Percentiles rank a stretch among this genome's conserved stretches.
These are phyloP conservation scores for Sinocyclocheilus grahami DNA, from an alignment of 2,113 vertebrate genomes.

Conservation along the genomic window DNA sequence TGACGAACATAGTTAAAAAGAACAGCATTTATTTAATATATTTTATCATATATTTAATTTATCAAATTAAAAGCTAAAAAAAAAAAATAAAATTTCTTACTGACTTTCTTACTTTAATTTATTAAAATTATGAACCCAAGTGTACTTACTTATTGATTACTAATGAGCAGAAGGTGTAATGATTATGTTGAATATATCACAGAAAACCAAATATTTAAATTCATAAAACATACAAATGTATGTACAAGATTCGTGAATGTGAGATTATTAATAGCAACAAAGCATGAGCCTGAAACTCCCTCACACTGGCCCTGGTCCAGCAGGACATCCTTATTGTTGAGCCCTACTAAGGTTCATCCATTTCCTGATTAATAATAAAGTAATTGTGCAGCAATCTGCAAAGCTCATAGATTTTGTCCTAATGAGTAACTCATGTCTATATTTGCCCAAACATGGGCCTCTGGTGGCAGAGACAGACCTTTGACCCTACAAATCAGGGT, in stretches of 20 bases:
- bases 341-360: neutral
- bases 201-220: neutral
- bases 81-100: too few relatives aligned
- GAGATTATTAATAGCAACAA: neutral
- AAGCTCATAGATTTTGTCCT: slow-evolving; percentile 60
- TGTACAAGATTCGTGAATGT: neutral
- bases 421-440: slow-evolving; percentile 79
- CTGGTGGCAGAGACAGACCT: slow-evolving; percentile 71
- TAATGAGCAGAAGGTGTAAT: neutral
- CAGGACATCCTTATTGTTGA: neutral
- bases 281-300: neutral
- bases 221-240: neutral
- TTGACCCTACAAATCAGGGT: slow-evolving; percentile 75
- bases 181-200: neutral
- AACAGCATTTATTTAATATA: neutral
- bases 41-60: neutral
- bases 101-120: too few relatives aligned
- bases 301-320: neutral
- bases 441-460: slow-evolving; percentile 77
- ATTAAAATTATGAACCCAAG: neutral
- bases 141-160: neutral
- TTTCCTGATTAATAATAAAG: slow-evolving; percentile 2
- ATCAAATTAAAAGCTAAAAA: neutral
- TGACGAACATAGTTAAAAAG: neutral
- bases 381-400: slow-evolving; percentile 45